Base-by-base conservation (phyloP, 2,888 invertebrate genomes). In the Lasioglossum figueresi region DNA sequence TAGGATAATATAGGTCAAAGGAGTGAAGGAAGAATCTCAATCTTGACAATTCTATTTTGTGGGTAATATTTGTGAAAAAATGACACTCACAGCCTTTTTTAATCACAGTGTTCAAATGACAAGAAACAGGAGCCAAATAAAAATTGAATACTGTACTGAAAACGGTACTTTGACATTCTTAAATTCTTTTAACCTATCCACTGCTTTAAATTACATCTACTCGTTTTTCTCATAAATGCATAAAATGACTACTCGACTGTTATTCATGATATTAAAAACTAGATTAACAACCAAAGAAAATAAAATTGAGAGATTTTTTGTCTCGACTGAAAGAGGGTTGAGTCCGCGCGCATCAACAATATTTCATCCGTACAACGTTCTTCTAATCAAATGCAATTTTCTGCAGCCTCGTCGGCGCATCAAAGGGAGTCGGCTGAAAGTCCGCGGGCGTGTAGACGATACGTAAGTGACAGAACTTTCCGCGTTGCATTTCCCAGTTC, bases 371-470 rank as follows among this genome's bases (percentile, higher is more conserved):
- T 34, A 6, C n/a, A 52, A 12, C 34, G 34, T 27, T 45, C 40
- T 76, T 84, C 84, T 84, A 84, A 84, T 84, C 84, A 79, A 83
- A 84, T 66, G 79, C 83, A 84, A 84, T 84, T 84, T 83, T 68
- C 83, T 31, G 59, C 76, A 76, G 70, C 52, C 45, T 77, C 59
- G 70, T 27, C 37, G 82, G 5, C 31, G 76, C 83, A 34, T 84
- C 83, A 83, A 84, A 84, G 83, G 45, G 79, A 27, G 5, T 40
- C 83, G 59, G 83, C 72, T 84, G 76, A 84, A 83, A 84, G 84
- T 84, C 79, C 75, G 76, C 74, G 78, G 34, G 82, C 34, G 56
- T 45, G 82, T 71, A 82, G 84, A 84, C 79, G 45, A 66, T 66
- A 63, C 83, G 73, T 72, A 77, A 84, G 71, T 71, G 84, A 84